These are phyloP conservation scores for Amphiprion clarkii DNA, from an alignment of 2,797 vertebrate genomes.

Conservation along the genomic window DNA sequence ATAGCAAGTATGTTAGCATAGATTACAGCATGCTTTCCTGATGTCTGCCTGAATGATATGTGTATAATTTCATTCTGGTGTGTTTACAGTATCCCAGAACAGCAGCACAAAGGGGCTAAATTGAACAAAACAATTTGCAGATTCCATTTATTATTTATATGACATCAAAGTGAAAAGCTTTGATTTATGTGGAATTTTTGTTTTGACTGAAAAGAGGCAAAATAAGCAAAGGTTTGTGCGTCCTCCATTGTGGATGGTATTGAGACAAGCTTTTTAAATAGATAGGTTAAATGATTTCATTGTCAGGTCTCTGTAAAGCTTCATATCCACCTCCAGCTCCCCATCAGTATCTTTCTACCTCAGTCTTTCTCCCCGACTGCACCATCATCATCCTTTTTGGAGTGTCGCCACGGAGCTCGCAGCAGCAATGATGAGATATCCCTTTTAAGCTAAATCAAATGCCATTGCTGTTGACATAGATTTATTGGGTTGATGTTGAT, in stretches of 20 bases:
- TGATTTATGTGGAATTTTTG: background rate
- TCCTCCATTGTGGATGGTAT: background rate
- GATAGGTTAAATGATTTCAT: conserved; percentile 3
- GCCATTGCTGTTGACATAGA: conserved; percentile 85
- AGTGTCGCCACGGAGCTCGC: conserved; percentile 52
- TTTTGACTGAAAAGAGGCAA: background rate
- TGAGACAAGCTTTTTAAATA: conserved; percentile 1
- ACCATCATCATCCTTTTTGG: conserved; percentile 44
- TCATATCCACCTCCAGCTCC: conserved; percentile 16
- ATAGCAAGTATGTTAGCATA: conserved; percentile 14
- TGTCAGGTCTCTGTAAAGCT: conserved; percentile 16
- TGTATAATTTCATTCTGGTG: conserved; percentile 28
- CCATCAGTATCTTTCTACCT: conserved; percentile 24
- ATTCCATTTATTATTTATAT: conserved; percentile 1
- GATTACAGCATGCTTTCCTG: conserved; percentile 19
- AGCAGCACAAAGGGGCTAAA: background rate
- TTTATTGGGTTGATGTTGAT: conserved; percentile 82
- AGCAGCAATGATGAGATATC: conserved; percentile 74
- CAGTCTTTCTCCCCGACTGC: background rate
- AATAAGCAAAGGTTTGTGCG: background rate
- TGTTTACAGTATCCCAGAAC: conserved; percentile 8
- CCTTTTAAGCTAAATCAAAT: conserved; percentile 85
- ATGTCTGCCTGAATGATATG: conserved; percentile 20
- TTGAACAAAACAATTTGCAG: conserved; percentile 15
- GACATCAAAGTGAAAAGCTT: conserved; percentile 6